Base-by-base conservation (phyloP, 2,888 invertebrate species). In the Dilophus febrilis region DNA sequence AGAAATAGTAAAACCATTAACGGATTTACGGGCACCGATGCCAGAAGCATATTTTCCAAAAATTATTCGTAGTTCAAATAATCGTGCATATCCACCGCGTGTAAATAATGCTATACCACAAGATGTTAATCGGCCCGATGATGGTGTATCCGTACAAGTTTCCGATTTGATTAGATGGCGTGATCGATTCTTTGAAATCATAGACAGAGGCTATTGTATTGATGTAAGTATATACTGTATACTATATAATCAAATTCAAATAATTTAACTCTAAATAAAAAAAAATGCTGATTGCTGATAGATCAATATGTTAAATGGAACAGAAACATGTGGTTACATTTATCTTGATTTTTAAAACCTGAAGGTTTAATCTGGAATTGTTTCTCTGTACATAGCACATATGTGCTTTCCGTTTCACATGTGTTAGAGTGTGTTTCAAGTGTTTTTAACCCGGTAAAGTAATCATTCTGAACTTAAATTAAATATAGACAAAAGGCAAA, bases 41-140 rank as follows among this genome's bases (percentile, higher is more conserved):
- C 61, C 67, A 0, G 84, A 86, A 54, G 85, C 76, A 0, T 87
- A 87, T 53, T 87, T 77, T 61, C 80, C 85, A 0, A 87, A 86
- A 61, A 61, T 87, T 29, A 75, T 84, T 57, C 77, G 78, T 45
- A 58, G 58, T 37, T 42, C 71, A 1, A 67, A 71, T 30, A 77
- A 79, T 40, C 71, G 83, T 18, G 71, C 76, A 1, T 85, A 77
- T 72, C 79, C 84, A 0, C 70, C 80, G 1, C 70, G 85, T 28
- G 70, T 73, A 14, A 61, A 69, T 16, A 70, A 71, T 45, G 69
- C 74, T 52, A 44, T 49, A 2, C 64, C 81, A 44, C 61, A 67
- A 45, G 75, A 84, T 57, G 51, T 85, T 33, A 71, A 74, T 48
- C 68, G 85, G 19, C 31, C 72, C 3, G 70, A 66, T 2, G 77